Conservation (phyloP, 2,888 invertebrate species). For the Trachelus troglodyta region DNA sequence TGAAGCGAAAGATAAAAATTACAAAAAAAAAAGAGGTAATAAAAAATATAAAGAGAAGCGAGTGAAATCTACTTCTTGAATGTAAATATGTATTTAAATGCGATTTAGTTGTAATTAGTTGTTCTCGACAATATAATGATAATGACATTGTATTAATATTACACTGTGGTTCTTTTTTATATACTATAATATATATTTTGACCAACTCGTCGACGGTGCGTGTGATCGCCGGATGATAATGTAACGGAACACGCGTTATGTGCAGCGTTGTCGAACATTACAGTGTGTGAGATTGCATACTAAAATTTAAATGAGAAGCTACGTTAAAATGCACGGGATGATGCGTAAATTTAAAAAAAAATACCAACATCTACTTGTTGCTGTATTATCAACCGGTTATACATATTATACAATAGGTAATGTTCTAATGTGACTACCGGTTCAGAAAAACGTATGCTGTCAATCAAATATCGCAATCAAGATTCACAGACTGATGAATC, state of each 20-base stretch:
- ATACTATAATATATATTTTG: slow-evolving; percentile 31
- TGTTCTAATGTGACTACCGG: neutral
- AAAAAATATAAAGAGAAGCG: neutral
- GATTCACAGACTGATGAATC: neutral
- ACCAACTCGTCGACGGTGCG: slow-evolving; percentile 21
- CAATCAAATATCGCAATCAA: neutral
- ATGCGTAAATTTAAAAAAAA: neutral
- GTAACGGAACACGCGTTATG: neutral
- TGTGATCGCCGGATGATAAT: neutral
- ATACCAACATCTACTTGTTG: neutral
- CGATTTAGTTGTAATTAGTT: slow-evolving; percentile 52
- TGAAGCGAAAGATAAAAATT: neutral
- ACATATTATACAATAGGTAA: neutral
- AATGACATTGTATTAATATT: slow-evolving; percentile 31
- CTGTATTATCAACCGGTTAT: neutral
- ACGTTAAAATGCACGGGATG: neutral
- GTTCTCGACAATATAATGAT: slow-evolving; percentile 50
- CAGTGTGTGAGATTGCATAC: neutral
- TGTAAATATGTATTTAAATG: slow-evolving; percentile 55
- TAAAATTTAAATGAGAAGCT: neutral
- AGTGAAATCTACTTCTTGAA: slow-evolving; percentile 24
- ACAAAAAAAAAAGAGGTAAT: neutral
- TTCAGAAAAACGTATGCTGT: neutral
- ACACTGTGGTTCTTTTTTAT: slow-evolving; percentile 22
- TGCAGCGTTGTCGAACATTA: neutral